Evolutionary conservation across 2,888 invertebrate genomes (phyloP).

Genomic region (Cyaniris semiargus): DNA sequence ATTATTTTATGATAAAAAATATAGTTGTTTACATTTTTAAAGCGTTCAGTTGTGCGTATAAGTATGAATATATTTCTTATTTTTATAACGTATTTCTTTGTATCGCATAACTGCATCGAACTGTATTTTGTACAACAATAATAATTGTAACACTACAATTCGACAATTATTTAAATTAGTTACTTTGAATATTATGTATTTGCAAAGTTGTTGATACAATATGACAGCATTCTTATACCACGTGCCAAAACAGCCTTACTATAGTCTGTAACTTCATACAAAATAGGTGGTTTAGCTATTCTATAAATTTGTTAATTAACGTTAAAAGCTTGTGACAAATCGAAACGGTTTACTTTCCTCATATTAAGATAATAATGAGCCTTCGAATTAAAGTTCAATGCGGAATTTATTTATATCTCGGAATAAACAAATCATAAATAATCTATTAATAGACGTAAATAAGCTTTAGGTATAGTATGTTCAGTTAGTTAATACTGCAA

Average conservation of each 20-base stretch:
- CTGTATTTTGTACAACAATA: not conserved
- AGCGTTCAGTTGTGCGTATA: no score
- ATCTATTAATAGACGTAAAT: constrained; percentile 14
- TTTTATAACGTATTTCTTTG: not conserved
- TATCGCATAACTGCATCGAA: not conserved
- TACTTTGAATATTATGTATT: not conserved
- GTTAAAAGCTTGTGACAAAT: not conserved
- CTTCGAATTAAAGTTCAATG: not conserved
- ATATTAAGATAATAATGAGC: not conserved
- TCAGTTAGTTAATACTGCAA: not conserved
- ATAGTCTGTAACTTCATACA: not conserved
- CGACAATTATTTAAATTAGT: not conserved
- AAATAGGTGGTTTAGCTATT: not conserved
- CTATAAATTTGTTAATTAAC: not conserved
- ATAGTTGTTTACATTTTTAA: not conserved
- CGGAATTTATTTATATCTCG: not conserved
- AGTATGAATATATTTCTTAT: not conserved
- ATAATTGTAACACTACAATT: not conserved
- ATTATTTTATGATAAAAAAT: not conserved
- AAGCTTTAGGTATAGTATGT: not conserved
- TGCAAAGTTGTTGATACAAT: no score
- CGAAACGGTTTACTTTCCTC: not conserved
- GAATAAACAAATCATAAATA: constrained; percentile 20
- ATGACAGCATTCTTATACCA: no score
- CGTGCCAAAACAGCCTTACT: not conserved